phyloP scores from a whole-genome alignment of 2,888 invertebrate genomes.

The Andrena minutula region DNA sequence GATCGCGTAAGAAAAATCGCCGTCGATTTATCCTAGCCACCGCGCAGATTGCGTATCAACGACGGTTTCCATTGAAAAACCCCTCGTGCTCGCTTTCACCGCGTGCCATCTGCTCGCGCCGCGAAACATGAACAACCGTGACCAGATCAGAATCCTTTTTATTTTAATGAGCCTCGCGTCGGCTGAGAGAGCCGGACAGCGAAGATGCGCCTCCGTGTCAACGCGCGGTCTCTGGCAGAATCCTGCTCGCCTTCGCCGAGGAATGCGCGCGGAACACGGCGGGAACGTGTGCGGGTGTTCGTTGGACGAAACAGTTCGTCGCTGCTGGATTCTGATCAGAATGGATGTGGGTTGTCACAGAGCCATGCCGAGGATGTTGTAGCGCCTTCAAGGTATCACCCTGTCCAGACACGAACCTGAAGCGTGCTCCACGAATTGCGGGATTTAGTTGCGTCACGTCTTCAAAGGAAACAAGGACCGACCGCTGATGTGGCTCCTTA shows the following conservation, averaged over 20 bases:
- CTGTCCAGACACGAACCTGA: not conserved
- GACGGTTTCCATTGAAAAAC: constrained; percentile 28
- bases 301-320: not conserved
- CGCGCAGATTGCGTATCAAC: constrained; percentile 30
- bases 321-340: not conserved
- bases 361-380: constrained; percentile 1
- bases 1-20: constrained; percentile 22
- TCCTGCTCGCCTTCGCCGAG: not conserved
- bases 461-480: constrained; percentile 12
- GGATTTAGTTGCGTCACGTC: constrained; percentile 28
- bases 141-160: constrained; percentile 11
- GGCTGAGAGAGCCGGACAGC: constrained; percentile 8
- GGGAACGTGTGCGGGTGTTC: not conserved
- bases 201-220: not conserved
- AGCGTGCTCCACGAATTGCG: constrained; percentile 20
- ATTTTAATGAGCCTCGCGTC: constrained; percentile 21
- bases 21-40: constrained; percentile 6
- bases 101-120: constrained; percentile 45
- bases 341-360: constrained; percentile 11
- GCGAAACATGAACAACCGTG: constrained; percentile 19
- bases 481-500: constrained; percentile 14
- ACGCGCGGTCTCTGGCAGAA: not conserved
- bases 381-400: constrained; percentile 6
- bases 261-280: not conserved
- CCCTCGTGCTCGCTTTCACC: constrained; percentile 46